These are phyloP conservation scores for Neelides folsomi DNA, from an alignment of 2,888 invertebrate species.

Conservation along the genomic window DNA sequence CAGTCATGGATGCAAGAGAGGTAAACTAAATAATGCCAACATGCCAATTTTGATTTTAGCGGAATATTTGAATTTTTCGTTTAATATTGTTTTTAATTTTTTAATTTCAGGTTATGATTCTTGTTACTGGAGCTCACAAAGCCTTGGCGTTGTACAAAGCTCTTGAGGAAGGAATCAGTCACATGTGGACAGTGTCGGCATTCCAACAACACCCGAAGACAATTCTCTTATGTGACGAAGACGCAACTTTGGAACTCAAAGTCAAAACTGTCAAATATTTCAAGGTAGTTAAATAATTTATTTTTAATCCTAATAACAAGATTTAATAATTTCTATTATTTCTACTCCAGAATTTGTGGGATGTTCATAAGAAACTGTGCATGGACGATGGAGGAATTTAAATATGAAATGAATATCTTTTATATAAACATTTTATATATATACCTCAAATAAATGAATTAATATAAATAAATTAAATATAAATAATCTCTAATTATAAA, in stretches of 20 bases:
- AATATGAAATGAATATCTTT: too few relatives aligned
- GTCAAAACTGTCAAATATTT: conserved; percentile 99
- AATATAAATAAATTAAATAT: too few relatives aligned
- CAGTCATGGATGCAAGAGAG: conserved; percentile 96
- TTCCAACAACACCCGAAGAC: conserved; percentile 91
- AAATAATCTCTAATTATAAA: too few relatives aligned
- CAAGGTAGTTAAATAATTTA: conserved; percentile 50
- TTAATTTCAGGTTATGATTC: conserved; percentile 62
- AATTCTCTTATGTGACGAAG: conserved; percentile 92
- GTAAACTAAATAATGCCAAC: conserved; percentile 37
- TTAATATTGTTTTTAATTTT: conserved; percentile 44
- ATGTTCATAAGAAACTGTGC: neutral
- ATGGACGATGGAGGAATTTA: neutral
- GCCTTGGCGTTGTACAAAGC: conserved; percentile 93
- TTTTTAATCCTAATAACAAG: conserved; percentile 3
- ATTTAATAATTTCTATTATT: neutral
- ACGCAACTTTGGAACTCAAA: conserved; percentile 87
- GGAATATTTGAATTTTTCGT: neutral
- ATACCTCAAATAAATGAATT: too few relatives aligned
- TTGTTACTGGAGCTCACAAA: conserved; percentile 93
- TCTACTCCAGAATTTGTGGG: neutral
- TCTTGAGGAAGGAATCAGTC: conserved; percentile 95
- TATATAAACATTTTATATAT: too few relatives aligned
- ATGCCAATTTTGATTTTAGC: too few relatives aligned
- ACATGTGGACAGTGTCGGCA: conserved; percentile 99